Percentiles rank a stretch among this genome's conserved stretches.
Conservation (phyloP, 2,113 vertebrate species). For the Ceyx cyanopectus region DNA sequence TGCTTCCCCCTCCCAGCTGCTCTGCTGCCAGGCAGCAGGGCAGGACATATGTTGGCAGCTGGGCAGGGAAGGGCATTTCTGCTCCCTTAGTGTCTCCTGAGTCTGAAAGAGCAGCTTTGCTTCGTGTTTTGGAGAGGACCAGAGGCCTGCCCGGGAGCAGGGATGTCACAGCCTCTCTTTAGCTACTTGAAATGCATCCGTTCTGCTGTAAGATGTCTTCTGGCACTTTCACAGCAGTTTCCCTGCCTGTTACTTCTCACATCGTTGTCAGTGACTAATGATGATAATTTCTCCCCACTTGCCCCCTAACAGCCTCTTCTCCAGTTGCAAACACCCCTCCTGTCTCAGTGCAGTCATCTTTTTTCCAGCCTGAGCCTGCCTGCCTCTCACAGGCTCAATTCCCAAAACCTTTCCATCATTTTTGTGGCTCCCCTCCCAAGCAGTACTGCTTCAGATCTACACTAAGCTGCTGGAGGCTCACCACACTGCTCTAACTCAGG, state of each 20-base stretch:
- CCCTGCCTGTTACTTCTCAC: background rate
- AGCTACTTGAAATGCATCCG: background rate
- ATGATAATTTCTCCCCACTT: background rate
- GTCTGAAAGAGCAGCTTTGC: background rate
- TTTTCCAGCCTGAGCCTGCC: background rate
- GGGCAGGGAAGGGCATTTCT: background rate
- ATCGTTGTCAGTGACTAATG: background rate
- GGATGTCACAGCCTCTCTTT: background rate
- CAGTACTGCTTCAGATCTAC: no score
- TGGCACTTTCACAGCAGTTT: background rate
- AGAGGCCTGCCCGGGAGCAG: background rate
- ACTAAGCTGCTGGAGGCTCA: background rate
- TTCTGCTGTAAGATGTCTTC: background rate
- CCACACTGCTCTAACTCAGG: background rate
- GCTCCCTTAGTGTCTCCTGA: background rate
- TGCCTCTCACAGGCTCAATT: background rate
- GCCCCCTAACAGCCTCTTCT: background rate
- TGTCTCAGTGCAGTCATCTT: background rate
- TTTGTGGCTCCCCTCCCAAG: background rate
- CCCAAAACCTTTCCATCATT: background rate
- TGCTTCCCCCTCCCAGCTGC: fast-evolving
- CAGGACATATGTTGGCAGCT: fast-evolving
- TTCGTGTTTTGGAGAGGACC: background rate
- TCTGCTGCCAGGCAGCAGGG: background rate
- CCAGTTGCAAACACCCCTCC: background rate